Conservation (phyloP, 1,140 invertebrate species). For the Drosophila rufa region DNA sequence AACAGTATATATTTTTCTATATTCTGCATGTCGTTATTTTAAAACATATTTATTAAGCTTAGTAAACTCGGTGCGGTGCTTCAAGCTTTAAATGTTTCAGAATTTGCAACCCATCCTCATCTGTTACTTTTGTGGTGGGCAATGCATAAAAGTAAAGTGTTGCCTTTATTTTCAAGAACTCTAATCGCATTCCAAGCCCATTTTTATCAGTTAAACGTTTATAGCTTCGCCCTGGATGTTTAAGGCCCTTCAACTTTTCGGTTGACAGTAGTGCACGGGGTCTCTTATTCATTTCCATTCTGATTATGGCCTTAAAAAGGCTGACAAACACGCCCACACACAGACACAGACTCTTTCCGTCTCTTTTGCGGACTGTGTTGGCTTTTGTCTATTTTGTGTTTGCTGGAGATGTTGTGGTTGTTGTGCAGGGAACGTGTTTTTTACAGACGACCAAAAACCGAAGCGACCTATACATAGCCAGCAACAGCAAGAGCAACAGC, state of each 20-base stretch:
- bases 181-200: neutral
- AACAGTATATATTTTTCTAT: too few species aligned
- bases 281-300: constrained; percentile 23
- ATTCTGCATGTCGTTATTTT: neutral
- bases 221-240: constrained; percentile 16
- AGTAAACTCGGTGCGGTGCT: neutral
- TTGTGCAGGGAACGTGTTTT: constrained; percentile 67
- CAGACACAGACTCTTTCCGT: constrained; percentile 2
- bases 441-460: constrained; percentile 60
- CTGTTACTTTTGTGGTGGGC: neutral
- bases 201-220: constrained; percentile 6
- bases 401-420: constrained; percentile 16
- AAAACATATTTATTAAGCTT: neutral
- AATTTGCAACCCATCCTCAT: neutral
- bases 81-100: neutral
- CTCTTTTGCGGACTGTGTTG: constrained; percentile 26
- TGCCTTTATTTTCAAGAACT: neutral
- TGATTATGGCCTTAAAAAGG: constrained; percentile 64
- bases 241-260: constrained; percentile 52
- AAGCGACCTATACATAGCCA: constrained; percentile 47
- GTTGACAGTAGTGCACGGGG: constrained; percentile 42
- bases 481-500: constrained; percentile 10
- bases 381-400: constrained; percentile 35
- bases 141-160: neutral
- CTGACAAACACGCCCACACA: constrained; percentile 41